Conservation (phyloP, 2,888 invertebrate species). For the Lapara coniferarum region DNA sequence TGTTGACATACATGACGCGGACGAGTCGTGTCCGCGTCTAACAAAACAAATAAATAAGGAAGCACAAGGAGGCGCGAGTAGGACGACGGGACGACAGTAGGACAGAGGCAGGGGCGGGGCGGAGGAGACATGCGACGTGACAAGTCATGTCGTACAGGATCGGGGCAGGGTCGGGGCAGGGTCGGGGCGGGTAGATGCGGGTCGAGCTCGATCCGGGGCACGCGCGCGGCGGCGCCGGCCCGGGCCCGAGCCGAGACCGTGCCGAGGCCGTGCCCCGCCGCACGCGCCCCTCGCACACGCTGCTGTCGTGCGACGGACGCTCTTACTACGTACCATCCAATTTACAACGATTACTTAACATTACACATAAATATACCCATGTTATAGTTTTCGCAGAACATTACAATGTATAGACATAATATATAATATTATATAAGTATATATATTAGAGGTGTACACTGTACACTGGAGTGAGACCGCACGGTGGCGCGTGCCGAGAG, state of each 20-base stretch:
- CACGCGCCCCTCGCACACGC: slow-evolving; percentile 25
- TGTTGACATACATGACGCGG: slow-evolving; percentile 30
- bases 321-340: slow-evolving; percentile 32
- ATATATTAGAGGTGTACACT: no score
- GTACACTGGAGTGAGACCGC: no score
- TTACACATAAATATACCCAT: slow-evolving; percentile 50
- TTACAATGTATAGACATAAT: slow-evolving; percentile 46
- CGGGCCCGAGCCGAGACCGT: not conserved
- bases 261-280: slow-evolving; percentile 8
- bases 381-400: slow-evolving; percentile 60
- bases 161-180: slow-evolving; percentile 25
- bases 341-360: slow-evolving; percentile 35
- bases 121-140: slow-evolving; percentile 60
- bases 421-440: slow-evolving; percentile 30
- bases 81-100: slow-evolving; percentile 28
- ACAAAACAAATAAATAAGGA: slow-evolving; percentile 48
- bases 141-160: slow-evolving; percentile 48
- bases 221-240: slow-evolving; percentile 28
- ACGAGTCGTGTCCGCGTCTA: slow-evolving; percentile 35
- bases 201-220: slow-evolving; percentile 24
- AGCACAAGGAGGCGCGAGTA: slow-evolving; percentile 36
- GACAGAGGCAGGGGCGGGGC: slow-evolving; percentile 42
- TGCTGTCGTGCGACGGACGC: slow-evolving; percentile 19
- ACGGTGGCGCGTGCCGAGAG: no score
- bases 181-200: slow-evolving; percentile 59